Conservation (phyloP, 2,797 vertebrate species). For the Aplochiton taeniatus region DNA sequence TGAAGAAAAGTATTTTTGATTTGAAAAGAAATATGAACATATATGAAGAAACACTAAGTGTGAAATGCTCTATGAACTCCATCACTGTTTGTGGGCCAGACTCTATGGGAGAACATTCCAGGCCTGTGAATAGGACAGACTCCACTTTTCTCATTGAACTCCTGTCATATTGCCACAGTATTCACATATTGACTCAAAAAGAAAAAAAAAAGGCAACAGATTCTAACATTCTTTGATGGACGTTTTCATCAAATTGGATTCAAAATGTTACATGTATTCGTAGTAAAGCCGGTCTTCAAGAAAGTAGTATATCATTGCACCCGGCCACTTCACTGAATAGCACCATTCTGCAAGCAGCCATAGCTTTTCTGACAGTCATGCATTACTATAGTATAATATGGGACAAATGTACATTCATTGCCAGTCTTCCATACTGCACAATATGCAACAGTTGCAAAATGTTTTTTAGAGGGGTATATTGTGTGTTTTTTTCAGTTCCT, state of each 20-base stretch:
- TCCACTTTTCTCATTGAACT: slow-evolving; percentile 57
- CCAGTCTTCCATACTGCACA: slow-evolving; percentile 76
- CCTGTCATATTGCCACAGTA: slow-evolving; percentile 65
- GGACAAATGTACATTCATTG: slow-evolving; percentile 62
- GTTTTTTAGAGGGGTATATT: slow-evolving; percentile 57
- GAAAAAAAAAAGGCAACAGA: slow-evolving; percentile 24
- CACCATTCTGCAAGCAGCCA: slow-evolving; percentile 55
- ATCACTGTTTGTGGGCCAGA: slow-evolving; percentile 64
- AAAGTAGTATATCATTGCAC: slow-evolving; percentile 65
- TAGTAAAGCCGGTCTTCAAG: slow-evolving; percentile 53
- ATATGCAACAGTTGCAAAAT: slow-evolving; percentile 72
- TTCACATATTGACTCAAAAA: slow-evolving; percentile 58
- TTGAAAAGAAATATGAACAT: slow-evolving; percentile 70
- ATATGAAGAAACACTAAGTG: slow-evolving; percentile 43
- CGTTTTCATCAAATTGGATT: slow-evolving; percentile 55
- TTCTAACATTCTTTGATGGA: slow-evolving; percentile 51
- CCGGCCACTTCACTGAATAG: slow-evolving; percentile 46
- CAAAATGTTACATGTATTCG: slow-evolving; percentile 49
- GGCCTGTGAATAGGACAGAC: slow-evolving; percentile 54
- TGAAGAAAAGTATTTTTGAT: slow-evolving; percentile 69
- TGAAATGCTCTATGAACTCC: slow-evolving; percentile 53
- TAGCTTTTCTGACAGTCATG: slow-evolving; percentile 58
- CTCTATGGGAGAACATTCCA: slow-evolving; percentile 53
- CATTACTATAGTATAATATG: slow-evolving; percentile 58
- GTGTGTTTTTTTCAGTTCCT: slow-evolving; percentile 21